Percentiles rank a stretch among this genome's conserved stretches.
phyloP scores from a whole-genome alignment of 2,797 vertebrate genomes.

The Etheostoma nigrum region DNA sequence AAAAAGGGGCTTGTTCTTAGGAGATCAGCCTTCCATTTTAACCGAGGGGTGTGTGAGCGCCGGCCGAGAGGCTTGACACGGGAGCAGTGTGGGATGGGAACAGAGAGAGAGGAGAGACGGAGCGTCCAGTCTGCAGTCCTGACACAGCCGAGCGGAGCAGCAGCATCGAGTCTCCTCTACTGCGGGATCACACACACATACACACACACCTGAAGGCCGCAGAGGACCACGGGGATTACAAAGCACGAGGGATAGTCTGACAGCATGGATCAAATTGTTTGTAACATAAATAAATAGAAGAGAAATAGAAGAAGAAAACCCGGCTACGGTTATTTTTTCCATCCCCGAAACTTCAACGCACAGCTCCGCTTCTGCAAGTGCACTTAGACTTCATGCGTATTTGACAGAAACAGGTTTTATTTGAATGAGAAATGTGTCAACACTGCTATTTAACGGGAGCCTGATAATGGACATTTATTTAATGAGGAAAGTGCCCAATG shows the following conservation, averaged over 20 bases:
- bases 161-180: constrained; percentile 45
- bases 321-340: constrained; percentile 7
- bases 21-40: constrained; percentile 85
- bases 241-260: constrained; percentile 33
- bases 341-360: constrained; percentile 45
- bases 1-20: constrained; percentile 84
- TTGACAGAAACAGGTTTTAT: constrained; percentile 11
- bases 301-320: neutral
- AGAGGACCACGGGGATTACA: constrained; percentile 58
- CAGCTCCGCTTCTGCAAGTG: constrained; percentile 66
- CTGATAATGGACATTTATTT: constrained; percentile 41
- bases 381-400: constrained; percentile 58
- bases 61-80: constrained; percentile 74
- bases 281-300: too few relatives aligned
- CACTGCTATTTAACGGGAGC: constrained; percentile 19
- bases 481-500: constrained; percentile 31
- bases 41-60: constrained; percentile 72
- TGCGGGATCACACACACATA: constrained; percentile 31
- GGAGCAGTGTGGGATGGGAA: constrained; percentile 84
- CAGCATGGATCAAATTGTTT: constrained; percentile 40
- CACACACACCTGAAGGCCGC: constrained; percentile 59
- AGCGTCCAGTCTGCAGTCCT: constrained; percentile 66
- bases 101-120: constrained; percentile 78
- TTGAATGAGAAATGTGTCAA: neutral
- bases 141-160: constrained; percentile 74